phyloP scores from a whole-genome alignment of 2,113 vertebrate genomes.

The Morone chrysops region DNA sequence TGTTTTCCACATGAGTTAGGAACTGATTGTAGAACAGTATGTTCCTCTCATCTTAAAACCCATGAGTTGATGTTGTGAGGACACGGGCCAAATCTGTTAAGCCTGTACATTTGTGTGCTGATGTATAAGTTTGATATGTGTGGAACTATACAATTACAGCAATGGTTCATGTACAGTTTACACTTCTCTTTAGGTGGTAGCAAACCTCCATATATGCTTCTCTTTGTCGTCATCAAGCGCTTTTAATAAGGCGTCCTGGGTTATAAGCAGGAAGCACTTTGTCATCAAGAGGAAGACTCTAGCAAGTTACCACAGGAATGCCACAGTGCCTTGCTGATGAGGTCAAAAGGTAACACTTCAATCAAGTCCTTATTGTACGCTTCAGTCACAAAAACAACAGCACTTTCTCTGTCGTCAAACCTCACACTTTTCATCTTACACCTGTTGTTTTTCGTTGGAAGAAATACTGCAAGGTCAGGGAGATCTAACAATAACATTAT shows the following conservation, averaged over 20 bases:
- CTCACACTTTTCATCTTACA: constrained; percentile 61
- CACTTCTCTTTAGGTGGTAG: not conserved
- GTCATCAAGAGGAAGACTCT: constrained; percentile 30
- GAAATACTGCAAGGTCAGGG: constrained; percentile 56
- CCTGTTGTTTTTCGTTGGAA: constrained; percentile 78
- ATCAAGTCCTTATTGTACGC: constrained; percentile 22
- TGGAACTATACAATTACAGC: not conserved
- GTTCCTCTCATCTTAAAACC: constrained; percentile 55
- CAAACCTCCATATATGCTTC: constrained; percentile 9
- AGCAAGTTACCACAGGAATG: constrained; percentile 7
- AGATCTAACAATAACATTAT: constrained; percentile 54
- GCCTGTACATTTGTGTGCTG: not conserved
- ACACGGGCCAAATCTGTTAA: constrained; percentile 72
- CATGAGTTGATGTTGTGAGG: not conserved
- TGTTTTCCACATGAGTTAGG: constrained; percentile 80
- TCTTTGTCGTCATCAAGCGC: constrained; percentile 14
- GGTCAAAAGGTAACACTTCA: constrained; percentile 71
- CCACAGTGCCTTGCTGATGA: constrained; percentile 8
- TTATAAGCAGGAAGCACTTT: constrained; percentile 29
- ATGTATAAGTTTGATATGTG: constrained; percentile 17
- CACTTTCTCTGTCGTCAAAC: constrained; percentile 1
- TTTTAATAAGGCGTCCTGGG: constrained; percentile 27
- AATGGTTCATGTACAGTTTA: constrained; percentile 27
- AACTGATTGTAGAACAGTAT: constrained; percentile 38
- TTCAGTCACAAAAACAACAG: constrained; percentile 40